Evolutionary conservation across 2,113 vertebrate species (phyloP).

Genomic region (Tragelaphus strepsiceros): DNA sequence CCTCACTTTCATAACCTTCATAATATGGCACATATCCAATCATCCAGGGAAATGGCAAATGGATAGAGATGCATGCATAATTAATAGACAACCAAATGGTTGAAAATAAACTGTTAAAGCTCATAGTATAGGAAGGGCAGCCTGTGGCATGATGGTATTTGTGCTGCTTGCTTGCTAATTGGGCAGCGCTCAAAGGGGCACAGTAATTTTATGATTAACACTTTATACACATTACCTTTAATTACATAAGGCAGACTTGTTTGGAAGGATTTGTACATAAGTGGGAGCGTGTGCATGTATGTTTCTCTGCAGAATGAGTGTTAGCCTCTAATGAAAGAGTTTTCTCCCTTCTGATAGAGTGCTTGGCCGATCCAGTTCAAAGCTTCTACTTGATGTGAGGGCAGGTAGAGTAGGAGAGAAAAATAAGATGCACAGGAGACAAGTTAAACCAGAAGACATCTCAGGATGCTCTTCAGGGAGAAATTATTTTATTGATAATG

Average conservation of each 20-base stretch:
- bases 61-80: constrained; percentile 11
- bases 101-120: constrained; percentile 31
- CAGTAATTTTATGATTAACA: constrained; percentile 52
- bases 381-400: neutral
- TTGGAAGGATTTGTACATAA: neutral
- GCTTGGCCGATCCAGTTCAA: neutral
- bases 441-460: neutral
- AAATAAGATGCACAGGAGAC: neutral
- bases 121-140: neutral
- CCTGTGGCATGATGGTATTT: constrained; percentile 30
- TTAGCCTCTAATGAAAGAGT: neutral
- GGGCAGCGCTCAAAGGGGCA: neutral
- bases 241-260: constrained; percentile 9
- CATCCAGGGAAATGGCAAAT: neutral
- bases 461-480: neutral
- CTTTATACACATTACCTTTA: constrained; percentile 44
- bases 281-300: neutral
- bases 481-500: neutral
- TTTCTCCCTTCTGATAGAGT: neutral
- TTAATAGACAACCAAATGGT: neutral
- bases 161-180: constrained; percentile 53
- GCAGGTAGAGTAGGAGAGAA: neutral
- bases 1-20: neutral
- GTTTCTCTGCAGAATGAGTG: neutral
- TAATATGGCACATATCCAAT: neutral